Percentiles rank a stretch among this genome's conserved stretches.
Evolutionary conservation across 2,113 vertebrate species (phyloP).

Genomic region (Dunckerocampus dactyliophorus): DNA sequence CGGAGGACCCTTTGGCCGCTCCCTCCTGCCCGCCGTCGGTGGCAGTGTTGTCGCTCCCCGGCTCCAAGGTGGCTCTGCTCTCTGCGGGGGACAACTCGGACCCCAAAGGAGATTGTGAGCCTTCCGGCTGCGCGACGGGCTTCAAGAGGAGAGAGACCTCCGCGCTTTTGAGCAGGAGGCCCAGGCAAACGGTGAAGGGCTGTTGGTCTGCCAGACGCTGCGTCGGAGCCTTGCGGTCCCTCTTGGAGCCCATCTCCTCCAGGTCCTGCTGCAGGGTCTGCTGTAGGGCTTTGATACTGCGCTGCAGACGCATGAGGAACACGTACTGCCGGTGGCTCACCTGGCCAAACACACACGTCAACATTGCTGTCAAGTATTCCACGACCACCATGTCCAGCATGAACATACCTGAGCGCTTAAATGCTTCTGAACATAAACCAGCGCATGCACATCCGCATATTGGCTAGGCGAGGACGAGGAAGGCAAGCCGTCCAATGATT

Average conservation of each 20-base stretch:
- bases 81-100: slow-evolving; percentile 79
- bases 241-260: slow-evolving; percentile 82
- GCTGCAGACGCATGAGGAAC: slow-evolving; percentile 87
- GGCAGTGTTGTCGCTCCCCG: slow-evolving; percentile 37
- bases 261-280: slow-evolving; percentile 87
- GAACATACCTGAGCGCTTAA: slow-evolving; percentile 85
- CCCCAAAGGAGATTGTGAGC: slow-evolving; percentile 68
- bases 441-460: slow-evolving; percentile 82
- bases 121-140: slow-evolving; percentile 74
- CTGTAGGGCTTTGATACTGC: slow-evolving; percentile 83
- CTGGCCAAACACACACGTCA: slow-evolving; percentile 28
- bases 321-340: slow-evolving; percentile 93
- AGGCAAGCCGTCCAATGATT: slow-evolving; percentile 65
- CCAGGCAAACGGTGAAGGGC: slow-evolving; percentile 79
- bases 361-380: neutral
- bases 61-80: slow-evolving; percentile 72
- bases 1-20: slow-evolving; percentile 22
- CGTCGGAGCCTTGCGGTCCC: slow-evolving; percentile 74
- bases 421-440: slow-evolving; percentile 86
- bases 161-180: slow-evolving; percentile 85
- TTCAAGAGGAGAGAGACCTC: slow-evolving; percentile 89
- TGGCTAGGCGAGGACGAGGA: slow-evolving; percentile 45
- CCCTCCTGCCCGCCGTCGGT: slow-evolving; percentile 23
- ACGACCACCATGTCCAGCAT: neutral
- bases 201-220: slow-evolving; percentile 70